Percentiles rank a stretch among this genome's conserved stretches.
These are phyloP conservation scores for Cerastoderma edule DNA, from an alignment of 2,888 invertebrate species.

Conservation along the genomic window DNA sequence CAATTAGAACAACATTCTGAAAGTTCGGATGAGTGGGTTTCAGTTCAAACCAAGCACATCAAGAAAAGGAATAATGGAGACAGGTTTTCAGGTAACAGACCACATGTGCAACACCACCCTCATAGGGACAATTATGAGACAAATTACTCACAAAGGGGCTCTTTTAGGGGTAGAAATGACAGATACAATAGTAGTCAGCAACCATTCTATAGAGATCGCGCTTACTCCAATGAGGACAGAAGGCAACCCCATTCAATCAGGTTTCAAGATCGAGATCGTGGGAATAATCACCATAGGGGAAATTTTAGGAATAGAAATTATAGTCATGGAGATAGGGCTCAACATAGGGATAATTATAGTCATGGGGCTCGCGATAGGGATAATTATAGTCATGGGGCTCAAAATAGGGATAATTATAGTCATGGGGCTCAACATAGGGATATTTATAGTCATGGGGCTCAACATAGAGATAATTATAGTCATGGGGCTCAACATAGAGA, in stretches of 20 bases:
- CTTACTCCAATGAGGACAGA: constrained; percentile 19
- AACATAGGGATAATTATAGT: no score
- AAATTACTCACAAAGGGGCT: constrained; percentile 13
- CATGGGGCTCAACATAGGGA: no score
- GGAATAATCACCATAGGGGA: not conserved
- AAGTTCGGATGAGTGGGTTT: constrained; percentile 39
- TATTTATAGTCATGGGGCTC: no score
- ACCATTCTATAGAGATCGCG: constrained; percentile 14
- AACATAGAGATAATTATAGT: no score
- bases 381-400: constrained; percentile 12
- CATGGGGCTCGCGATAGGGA: not conserved
- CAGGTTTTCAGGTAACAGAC: not conserved
- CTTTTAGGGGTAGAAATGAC: constrained; percentile 18
- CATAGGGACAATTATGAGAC: constrained; percentile 3
- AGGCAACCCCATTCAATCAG: not conserved
- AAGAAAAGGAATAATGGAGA: constrained; percentile 38
- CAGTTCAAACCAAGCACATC: constrained; percentile 31
- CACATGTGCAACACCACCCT: not conserved
- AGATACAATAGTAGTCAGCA: not conserved
- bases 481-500: no score
- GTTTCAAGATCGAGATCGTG: constrained; percentile 13
- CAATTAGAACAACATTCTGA: constrained; percentile 20
- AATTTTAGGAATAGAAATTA: constrained; percentile 24
- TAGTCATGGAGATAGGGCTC: constrained; percentile 9
- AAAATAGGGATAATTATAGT: no score